Percentiles rank a stretch among this genome's conserved stretches.
Conservation (phyloP, 2,113 vertebrate species). For the Felis catus region DNA sequence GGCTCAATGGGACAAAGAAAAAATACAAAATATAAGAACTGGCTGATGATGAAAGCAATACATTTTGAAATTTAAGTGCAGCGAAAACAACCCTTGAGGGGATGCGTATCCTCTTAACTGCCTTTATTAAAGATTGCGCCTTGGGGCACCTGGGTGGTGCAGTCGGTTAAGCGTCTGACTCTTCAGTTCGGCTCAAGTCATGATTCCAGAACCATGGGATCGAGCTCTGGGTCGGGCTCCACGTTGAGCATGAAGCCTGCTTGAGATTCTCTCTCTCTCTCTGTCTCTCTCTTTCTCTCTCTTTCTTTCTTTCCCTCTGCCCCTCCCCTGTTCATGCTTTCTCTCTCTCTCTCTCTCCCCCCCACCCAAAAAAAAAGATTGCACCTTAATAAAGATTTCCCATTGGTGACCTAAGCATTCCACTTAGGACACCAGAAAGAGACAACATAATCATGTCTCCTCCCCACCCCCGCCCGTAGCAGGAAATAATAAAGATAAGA, state of each 20-base stretch:
- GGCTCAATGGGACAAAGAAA: not conserved
- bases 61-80: not conserved
- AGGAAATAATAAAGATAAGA: conserved; percentile 21
- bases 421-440: not conserved
- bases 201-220: too few relatives aligned
- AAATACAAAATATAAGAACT: not conserved
- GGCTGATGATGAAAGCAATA: not conserved
- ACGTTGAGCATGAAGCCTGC: too few relatives aligned
- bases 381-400: not conserved
- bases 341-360: too few relatives aligned
- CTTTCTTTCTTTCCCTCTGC: too few relatives aligned
- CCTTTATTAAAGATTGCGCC: not conserved
- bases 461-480: not conserved
- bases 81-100: not conserved
- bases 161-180: too few relatives aligned
- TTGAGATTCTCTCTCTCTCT: too few relatives aligned
- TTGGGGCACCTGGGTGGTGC: not conserved
- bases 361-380: not conserved
- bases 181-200: too few relatives aligned
- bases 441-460: not conserved
- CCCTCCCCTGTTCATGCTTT: too few relatives aligned
- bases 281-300: too few relatives aligned
- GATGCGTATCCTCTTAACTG: not conserved
- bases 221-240: too few relatives aligned
- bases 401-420: not conserved